Percentiles rank a stretch among this genome's conserved stretches.
Evolutionary conservation across 1,140 invertebrate genomes (phyloP).

Genomic region (Teleogryllus occipitalis): DNA sequence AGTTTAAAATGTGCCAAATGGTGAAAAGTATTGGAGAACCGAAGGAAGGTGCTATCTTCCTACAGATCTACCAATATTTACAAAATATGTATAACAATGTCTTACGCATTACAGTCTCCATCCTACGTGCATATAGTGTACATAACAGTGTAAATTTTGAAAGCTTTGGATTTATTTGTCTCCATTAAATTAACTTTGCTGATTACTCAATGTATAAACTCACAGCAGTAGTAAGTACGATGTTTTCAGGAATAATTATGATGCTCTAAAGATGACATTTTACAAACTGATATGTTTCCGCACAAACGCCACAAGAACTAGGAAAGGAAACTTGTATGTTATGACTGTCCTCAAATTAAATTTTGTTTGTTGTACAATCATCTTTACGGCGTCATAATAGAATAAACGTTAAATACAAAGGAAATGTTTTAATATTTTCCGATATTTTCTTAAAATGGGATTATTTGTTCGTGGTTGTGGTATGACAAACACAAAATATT

Average conservation of each 20-base stretch:
- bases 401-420: not conserved
- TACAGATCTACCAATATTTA: not conserved
- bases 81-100: not conserved
- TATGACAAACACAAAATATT: not conserved
- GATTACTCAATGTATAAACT: not conserved
- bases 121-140: slow-evolving; percentile 1
- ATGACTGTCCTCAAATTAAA: not conserved
- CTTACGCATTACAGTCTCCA: not conserved
- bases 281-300: not conserved
- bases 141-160: not conserved
- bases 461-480: not conserved
- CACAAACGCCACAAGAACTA: not conserved
- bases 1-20: not conserved
- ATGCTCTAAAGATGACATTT: not conserved
- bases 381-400: not conserved
- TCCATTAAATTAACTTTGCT: not conserved
- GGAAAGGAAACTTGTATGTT: not conserved
- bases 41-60: not conserved
- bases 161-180: not conserved
- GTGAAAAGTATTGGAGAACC: not conserved
- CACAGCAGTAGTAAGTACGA: not conserved
- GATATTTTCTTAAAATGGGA: not conserved
- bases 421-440: not conserved
- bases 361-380: not conserved
- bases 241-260: not conserved